Percentiles rank a stretch among this genome's conserved stretches.
Conservation (phyloP, 2,888 invertebrate species). For the Oscheius sp. region DNA sequence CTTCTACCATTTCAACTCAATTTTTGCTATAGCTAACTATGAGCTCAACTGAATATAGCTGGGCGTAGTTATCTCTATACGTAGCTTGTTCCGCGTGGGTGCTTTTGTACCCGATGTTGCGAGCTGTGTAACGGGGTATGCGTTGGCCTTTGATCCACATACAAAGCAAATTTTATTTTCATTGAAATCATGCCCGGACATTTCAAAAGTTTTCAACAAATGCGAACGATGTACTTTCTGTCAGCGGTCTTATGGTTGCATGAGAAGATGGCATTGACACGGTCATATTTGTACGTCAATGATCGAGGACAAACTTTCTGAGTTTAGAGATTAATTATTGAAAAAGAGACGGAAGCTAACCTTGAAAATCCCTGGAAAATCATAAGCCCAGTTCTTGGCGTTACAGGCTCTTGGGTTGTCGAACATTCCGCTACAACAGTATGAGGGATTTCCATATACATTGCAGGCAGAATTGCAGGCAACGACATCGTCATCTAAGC, state of each 20-base stretch:
- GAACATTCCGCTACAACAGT: conserved; percentile 13
- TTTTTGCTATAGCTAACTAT: too few relatives aligned
- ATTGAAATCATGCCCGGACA: too few relatives aligned
- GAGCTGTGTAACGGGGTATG: too few relatives aligned
- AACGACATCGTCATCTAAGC: background rate
- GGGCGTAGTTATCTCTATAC: too few relatives aligned
- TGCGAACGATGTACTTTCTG: conserved; percentile 20
- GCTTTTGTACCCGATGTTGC: too few relatives aligned
- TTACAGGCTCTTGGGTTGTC: conserved; percentile 6
- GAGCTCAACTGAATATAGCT: too few relatives aligned
- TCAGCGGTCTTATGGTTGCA: background rate
- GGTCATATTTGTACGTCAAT: conserved; percentile 19
- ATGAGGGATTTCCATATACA: background rate
- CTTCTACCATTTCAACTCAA: too few relatives aligned
- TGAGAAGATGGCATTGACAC: background rate
- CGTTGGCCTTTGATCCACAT: too few relatives aligned
- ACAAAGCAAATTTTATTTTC: too few relatives aligned
- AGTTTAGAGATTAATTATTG: background rate
- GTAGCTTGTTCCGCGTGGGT: too few relatives aligned
- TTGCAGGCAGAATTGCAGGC: conserved; percentile 19
- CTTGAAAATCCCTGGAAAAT: conserved; percentile 20
- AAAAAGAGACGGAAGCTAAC: background rate
- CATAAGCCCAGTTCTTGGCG: conserved; percentile 8
- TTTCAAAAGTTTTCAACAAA: background rate
- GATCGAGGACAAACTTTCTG: conserved; percentile 14